Evolutionary conservation across 2,888 invertebrate genomes (phyloP).

Genomic region (Diaphora mendica): DNA sequence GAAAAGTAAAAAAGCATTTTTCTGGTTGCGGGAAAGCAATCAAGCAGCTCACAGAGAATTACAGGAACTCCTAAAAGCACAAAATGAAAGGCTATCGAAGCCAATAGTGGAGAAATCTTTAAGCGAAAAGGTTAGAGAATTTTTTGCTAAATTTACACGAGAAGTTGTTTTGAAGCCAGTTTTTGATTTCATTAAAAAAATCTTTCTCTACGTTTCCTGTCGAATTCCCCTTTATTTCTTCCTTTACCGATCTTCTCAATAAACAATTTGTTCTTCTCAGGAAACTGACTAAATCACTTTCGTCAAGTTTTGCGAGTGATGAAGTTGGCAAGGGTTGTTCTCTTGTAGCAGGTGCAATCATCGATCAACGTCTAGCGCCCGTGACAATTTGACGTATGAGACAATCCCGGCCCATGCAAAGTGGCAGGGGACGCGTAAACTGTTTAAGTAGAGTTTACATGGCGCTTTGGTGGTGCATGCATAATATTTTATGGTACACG

Average conservation of each 20-base stretch:
- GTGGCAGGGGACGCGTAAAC: constrained; percentile 66
- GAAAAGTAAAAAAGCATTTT: constrained; percentile 80
- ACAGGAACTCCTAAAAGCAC: constrained; percentile 58
- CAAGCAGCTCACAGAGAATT: constrained; percentile 54
- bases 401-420: constrained; percentile 81
- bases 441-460: constrained; percentile 62
- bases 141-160: constrained; percentile 60
- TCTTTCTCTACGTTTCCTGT: not conserved
- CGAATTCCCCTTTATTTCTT: not conserved
- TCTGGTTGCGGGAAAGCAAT: constrained; percentile 79
- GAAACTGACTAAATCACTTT: constrained; percentile 65
- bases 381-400: constrained; percentile 85
- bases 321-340: constrained; percentile 64
- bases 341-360: constrained; percentile 77
- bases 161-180: constrained; percentile 68
- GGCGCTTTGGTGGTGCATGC: constrained; percentile 17
- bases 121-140: constrained; percentile 28
- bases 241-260: not conserved
- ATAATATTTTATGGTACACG: not conserved
- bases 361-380: constrained; percentile 77
- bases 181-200: not conserved
- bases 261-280: constrained; percentile 21
- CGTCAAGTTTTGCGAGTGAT: constrained; percentile 57
- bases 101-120: constrained; percentile 27
- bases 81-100: constrained; percentile 49